Conservation (phyloP, 2,113 vertebrate species). For the Theristicus caerulescens region DNA sequence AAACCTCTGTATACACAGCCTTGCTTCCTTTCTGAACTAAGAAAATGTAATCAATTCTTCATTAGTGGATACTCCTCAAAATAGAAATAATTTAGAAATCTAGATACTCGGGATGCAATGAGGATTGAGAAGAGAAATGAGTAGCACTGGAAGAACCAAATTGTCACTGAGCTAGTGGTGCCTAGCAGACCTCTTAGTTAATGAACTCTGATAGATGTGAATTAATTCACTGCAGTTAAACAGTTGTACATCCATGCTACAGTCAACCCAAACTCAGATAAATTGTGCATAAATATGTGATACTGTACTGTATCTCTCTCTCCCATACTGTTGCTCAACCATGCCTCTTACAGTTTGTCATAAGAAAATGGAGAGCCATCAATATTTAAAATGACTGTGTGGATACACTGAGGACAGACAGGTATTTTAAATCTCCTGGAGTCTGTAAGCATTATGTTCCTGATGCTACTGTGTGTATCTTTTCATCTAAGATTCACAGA, state of each 20-base stretch:
- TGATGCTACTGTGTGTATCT: neutral
- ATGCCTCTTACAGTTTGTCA: neutral
- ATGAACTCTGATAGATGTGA: neutral
- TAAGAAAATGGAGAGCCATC: neutral
- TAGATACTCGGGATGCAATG: neutral
- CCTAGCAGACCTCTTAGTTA: neutral
- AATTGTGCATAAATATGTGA: neutral
- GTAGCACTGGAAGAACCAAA: neutral
- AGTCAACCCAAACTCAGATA: neutral
- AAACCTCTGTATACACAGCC: neutral
- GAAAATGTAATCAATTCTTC: neutral
- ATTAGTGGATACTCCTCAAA: neutral
- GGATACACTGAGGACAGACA: neutral
- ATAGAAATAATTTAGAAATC: neutral
- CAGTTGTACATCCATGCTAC: neutral
- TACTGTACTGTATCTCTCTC: neutral
- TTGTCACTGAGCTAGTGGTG: neutral
- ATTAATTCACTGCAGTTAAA: neutral
- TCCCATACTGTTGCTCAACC: neutral
- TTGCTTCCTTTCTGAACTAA: neutral
- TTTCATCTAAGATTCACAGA: neutral
- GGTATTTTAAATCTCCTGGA: neutral
- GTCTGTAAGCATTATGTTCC: neutral
- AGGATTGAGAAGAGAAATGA: neutral
- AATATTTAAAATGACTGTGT: neutral